Conservation (phyloP, 2,888 invertebrate species). For the Epirrita christyi region DNA sequence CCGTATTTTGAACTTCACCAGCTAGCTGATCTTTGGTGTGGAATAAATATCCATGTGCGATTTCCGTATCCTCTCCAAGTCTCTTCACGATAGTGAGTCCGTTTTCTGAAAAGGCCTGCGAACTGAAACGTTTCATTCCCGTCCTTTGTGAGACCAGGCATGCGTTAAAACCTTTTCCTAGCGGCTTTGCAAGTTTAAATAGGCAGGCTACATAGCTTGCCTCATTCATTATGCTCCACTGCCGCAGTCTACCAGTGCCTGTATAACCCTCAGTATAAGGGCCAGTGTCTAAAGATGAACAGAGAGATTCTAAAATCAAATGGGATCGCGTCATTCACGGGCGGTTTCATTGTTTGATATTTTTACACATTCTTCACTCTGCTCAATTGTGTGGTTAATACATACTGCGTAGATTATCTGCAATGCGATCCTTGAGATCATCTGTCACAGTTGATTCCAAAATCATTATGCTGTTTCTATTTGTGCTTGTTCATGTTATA, state of each 20-base stretch:
- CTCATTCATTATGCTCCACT: background rate
- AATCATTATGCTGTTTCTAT: no score
- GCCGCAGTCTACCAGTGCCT: background rate
- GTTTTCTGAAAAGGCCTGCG: constrained; percentile 20
- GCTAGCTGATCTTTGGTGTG: constrained; percentile 4
- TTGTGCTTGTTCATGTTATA: no score
- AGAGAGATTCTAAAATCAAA: no score
- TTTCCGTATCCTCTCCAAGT: constrained; percentile 44
- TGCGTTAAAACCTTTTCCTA: constrained; percentile 26
- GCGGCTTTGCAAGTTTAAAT: constrained; percentile 6
- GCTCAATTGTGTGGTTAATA: no score
- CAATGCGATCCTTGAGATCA: no score
- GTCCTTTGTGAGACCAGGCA: constrained; percentile 27
- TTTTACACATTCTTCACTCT: no score
- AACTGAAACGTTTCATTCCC: constrained; percentile 17
- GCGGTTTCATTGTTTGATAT: no score
- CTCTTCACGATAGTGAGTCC: constrained; percentile 31
- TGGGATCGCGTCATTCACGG: no score
- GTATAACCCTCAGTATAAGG: background rate
- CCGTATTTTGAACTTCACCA: background rate
- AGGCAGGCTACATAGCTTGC: background rate
- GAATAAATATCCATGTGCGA: constrained; percentile 51
- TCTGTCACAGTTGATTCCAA: no score
- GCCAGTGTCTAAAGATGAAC: no score
- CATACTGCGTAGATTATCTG: no score